A percentile compares a stretch with the other conserved stretches of the same genome.
Conservation (phyloP, 2,113 vertebrate genomes). For the Pycnonotus jocosus region DNA sequence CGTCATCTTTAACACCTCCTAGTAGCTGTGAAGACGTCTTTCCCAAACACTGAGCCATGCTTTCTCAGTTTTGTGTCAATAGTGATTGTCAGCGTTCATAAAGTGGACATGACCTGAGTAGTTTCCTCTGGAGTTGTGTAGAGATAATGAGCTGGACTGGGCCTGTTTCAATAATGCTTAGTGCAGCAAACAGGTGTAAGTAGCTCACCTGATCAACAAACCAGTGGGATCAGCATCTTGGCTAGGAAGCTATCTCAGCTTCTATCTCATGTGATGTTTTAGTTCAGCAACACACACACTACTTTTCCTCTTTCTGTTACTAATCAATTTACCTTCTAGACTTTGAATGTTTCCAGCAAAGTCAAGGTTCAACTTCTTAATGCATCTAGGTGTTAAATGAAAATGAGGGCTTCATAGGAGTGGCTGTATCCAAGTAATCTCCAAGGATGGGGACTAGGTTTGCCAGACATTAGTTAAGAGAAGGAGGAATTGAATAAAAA, state of each 20-base stretch:
- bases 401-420: not conserved
- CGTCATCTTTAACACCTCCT: not conserved
- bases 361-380: not conserved
- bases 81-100: not conserved
- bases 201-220: not conserved
- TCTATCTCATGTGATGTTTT: not conserved
- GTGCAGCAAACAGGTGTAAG: not conserved
- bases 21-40: not conserved
- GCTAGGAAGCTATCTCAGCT: not conserved
- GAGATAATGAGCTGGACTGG: not conserved
- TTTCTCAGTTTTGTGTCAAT: not conserved
- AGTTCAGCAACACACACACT: not conserved
- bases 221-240: not conserved
- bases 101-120: not conserved
- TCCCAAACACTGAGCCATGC: not conserved
- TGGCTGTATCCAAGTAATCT: not conserved
- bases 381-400: not conserved
- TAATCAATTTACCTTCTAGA: not conserved
- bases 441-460: not conserved
- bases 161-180: not conserved
- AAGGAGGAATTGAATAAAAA: not conserved
- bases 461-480: not conserved
- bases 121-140: not conserved
- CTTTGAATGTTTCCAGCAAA: not conserved
- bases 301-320: not conserved